Percentiles rank a stretch among this genome's conserved stretches.
Conservation (phyloP, 2,797 vertebrate genomes). For the Anguilla megastoma region DNA sequence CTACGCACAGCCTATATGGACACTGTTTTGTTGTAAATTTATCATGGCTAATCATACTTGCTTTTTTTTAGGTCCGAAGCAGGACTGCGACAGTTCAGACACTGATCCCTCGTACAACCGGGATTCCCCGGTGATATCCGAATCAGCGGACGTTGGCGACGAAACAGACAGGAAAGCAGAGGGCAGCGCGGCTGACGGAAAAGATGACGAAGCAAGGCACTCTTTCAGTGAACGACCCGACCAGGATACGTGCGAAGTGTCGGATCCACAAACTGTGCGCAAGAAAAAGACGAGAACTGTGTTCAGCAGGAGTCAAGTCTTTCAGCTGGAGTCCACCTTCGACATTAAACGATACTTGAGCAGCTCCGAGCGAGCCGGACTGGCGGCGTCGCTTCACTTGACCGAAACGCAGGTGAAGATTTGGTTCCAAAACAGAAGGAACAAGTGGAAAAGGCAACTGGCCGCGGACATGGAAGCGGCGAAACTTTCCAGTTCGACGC, state of each 20-base stretch:
- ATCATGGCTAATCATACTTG: background rate
- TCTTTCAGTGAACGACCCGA: constrained; percentile 37
- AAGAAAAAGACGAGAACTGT: constrained; percentile 87
- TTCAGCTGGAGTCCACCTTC: constrained; percentile 88
- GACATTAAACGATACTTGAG: constrained; percentile 83
- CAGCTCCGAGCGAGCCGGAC: constrained; percentile 71
- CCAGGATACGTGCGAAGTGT: constrained; percentile 44
- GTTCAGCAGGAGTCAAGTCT: constrained; percentile 85
- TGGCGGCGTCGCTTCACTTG: constrained; percentile 72
- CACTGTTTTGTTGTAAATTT: background rate
- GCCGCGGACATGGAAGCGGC: constrained; percentile 77
- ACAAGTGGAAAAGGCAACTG: constrained; percentile 86
- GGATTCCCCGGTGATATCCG: constrained; percentile 69
- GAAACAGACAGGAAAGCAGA: constrained; percentile 53
- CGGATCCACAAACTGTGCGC: constrained; percentile 54
- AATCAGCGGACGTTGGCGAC: constrained; percentile 59
- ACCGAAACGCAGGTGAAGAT: constrained; percentile 85
- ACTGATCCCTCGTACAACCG: constrained; percentile 35
- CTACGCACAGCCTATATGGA: background rate
- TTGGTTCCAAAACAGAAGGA: constrained; percentile 84
- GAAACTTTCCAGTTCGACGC: constrained; percentile 68
- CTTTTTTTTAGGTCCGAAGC: constrained; percentile 31
- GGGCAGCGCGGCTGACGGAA: constrained; percentile 41
- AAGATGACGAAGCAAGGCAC: constrained; percentile 36
- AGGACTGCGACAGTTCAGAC: constrained; percentile 24